phyloP scores from a whole-genome alignment of 2,888 invertebrate genomes.

The Amiota mariae region DNA sequence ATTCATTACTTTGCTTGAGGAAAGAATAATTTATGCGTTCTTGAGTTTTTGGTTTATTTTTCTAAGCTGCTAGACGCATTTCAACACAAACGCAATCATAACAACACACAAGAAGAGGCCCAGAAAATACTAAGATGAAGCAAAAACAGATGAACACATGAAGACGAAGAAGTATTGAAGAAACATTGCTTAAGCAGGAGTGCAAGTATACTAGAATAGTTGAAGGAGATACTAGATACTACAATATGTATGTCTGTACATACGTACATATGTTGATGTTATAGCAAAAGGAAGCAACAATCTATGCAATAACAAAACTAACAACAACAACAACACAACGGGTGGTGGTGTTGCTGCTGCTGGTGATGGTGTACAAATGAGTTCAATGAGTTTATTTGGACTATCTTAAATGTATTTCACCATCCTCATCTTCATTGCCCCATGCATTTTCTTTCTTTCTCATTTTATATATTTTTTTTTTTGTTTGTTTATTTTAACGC shows the following conservation, averaged over 20 bases:
- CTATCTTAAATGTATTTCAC: too few relatives aligned
- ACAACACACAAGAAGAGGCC: not conserved
- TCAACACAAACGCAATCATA: conserved; percentile 51
- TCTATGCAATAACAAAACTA: not conserved
- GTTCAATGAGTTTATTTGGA: not conserved
- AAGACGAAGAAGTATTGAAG: not conserved
- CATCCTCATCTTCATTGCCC: not conserved
- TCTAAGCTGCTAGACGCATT: conserved; percentile 55
- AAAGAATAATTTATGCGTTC: conserved; percentile 61
- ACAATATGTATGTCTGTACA: too few relatives aligned
- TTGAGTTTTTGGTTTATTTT: conserved; percentile 60
- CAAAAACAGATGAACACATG: too few relatives aligned
- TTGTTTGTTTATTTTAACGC: conserved; percentile 56
- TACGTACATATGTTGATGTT: too few relatives aligned
- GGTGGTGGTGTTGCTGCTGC: conserved; percentile 28
- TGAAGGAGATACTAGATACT: too few relatives aligned
- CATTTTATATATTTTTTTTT: too few relatives aligned
- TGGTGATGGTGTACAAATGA: not conserved
- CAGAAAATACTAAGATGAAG: too few relatives aligned
- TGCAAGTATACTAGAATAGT: too few relatives aligned
- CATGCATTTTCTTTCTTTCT: conserved; percentile 10
- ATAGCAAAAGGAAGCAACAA: not conserved
- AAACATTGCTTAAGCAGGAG: not conserved
- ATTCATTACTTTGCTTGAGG: too few relatives aligned
- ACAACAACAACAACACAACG: not conserved